These are phyloP conservation scores for Drosophila mayaguana DNA, from an alignment of 2,888 invertebrate species.

Conservation along the genomic window DNA sequence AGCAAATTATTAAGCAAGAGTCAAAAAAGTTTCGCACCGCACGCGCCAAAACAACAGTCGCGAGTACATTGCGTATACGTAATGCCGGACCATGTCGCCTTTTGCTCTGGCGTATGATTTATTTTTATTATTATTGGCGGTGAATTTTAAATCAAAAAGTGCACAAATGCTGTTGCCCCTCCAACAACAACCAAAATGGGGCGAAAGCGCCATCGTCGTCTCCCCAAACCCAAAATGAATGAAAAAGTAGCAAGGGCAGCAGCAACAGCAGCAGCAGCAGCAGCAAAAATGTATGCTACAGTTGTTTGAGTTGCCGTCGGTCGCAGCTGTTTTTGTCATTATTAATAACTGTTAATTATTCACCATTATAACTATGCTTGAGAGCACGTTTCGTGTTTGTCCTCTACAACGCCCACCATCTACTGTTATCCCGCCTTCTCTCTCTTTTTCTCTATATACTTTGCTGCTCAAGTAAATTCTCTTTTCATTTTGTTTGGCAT, in stretches of 20 bases:
- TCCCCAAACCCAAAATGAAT: slow-evolving; percentile 10
- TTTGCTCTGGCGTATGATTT: slow-evolving; percentile 71
- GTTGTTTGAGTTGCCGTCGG: slow-evolving; percentile 46
- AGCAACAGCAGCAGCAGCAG: neutral
- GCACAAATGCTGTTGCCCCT: slow-evolving; percentile 44
- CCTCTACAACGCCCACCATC: slow-evolving; percentile 4
- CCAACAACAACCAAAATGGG: slow-evolving; percentile 14
- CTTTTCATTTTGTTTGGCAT: slow-evolving; percentile 73
- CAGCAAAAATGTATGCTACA: slow-evolving; percentile 48
- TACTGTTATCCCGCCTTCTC: neutral
- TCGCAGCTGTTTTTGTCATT: slow-evolving; percentile 83
- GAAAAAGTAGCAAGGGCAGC: neutral
- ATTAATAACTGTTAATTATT: slow-evolving; percentile 84
- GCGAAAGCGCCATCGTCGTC: slow-evolving; percentile 6
- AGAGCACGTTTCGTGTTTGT: slow-evolving; percentile 61
- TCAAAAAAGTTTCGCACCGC: slow-evolving; percentile 57
- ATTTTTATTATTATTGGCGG: slow-evolving; percentile 83
- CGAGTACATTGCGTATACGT: slow-evolving; percentile 54
- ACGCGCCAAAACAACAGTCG: slow-evolving; percentile 51
- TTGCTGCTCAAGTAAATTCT: slow-evolving; percentile 63
- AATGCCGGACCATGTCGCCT: slow-evolving; percentile 32
- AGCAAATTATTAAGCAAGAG: slow-evolving; percentile 71
- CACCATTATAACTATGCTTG: slow-evolving; percentile 73
- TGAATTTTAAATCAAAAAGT: slow-evolving; percentile 82
- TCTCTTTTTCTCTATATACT: slow-evolving; percentile 34